phyloP scores from a whole-genome alignment of 2,113 vertebrate genomes.

The Trogon melanurus region DNA sequence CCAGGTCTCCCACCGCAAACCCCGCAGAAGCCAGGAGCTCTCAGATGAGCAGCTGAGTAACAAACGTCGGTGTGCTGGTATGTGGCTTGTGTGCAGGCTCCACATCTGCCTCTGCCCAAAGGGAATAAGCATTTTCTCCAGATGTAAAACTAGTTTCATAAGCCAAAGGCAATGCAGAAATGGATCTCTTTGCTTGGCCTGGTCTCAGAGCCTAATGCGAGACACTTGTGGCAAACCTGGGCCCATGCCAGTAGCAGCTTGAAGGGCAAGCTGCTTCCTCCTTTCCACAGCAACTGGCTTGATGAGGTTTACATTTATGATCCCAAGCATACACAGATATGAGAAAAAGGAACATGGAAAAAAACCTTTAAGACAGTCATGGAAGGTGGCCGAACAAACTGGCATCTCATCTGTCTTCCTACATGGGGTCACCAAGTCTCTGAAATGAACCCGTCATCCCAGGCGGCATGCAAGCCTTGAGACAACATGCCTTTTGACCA shows the following conservation, averaged over 20 bases:
- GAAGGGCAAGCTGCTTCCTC: neutral
- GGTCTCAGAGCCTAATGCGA: neutral
- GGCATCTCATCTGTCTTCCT: neutral
- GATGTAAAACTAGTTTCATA: constrained; percentile 20
- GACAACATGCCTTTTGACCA: rapidly evolving
- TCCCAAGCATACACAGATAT: rapidly evolving
- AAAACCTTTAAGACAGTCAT: neutral
- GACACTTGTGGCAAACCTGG: constrained; percentile 1
- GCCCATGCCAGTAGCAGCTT: neutral
- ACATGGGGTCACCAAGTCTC: neutral
- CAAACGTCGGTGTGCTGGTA: neutral
- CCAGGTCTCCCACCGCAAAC: neutral
- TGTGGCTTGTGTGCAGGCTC: neutral
- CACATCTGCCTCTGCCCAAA: constrained; percentile 43
- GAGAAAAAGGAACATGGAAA: neutral
- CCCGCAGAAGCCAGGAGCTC: rapidly evolving
- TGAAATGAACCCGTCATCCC: neutral
- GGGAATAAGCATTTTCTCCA: constrained; percentile 50
- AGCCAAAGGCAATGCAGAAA: constrained; percentile 43
- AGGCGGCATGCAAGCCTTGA: neutral
- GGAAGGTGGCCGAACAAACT: neutral
- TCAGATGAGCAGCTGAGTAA: neutral
- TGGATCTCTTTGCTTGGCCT: neutral
- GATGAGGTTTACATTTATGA: neutral
- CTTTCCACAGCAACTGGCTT: neutral